Base-by-base conservation (phyloP, 92 coral and sea anemone species). In the Zoanthus gigantus region DNA sequence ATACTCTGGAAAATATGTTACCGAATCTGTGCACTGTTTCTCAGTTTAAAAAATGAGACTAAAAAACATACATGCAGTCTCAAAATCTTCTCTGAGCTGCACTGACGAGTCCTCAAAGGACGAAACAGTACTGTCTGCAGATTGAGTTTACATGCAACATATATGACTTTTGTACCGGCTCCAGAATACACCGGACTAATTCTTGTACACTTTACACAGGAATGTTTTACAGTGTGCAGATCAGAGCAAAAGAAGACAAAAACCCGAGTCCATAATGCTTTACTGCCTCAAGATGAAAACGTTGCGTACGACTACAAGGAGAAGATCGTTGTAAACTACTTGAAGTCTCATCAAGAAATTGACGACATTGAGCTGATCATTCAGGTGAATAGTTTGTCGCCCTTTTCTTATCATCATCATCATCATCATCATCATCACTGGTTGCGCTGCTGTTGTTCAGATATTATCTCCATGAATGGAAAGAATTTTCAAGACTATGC, bases 211-310 rank as follows among this genome's bases (percentile, higher is more conserved):
- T 28, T 47, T 28, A 16, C 15, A 14, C 91, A 95, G 98, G 98
- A 95, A 77, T 95, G 98, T 68, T 95, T 95, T 82, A 79, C 92
- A 50, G 94, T 92, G 28, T 76, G 96, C 86, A 92, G 93, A 77
- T 75, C 87, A 30, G 96, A 95, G 72, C 98, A 94, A 81, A 88
- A 90, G n/a, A 90, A 92, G 83, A 94, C 90, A 92, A 95, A 93
- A 76, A 88, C 91, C 58, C 83, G 94, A 74, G 92, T 95, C 78
- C 91, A 78, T 53, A 96, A 92, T 78, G 98, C 98, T 10, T 79
- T 95, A 47, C 96, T 90, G 37, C 93, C 98, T 12, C 85, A 82
- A 57, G 76, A 87, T 32, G 89, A 76, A 13, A 61, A 72, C 14
- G 74, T 85, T 68, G 94, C 86, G 45, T 80, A 83, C 23, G 86